These are phyloP conservation scores for Julus scandinavius DNA, from an alignment of 2,888 invertebrate species.

Conservation along the genomic window DNA sequence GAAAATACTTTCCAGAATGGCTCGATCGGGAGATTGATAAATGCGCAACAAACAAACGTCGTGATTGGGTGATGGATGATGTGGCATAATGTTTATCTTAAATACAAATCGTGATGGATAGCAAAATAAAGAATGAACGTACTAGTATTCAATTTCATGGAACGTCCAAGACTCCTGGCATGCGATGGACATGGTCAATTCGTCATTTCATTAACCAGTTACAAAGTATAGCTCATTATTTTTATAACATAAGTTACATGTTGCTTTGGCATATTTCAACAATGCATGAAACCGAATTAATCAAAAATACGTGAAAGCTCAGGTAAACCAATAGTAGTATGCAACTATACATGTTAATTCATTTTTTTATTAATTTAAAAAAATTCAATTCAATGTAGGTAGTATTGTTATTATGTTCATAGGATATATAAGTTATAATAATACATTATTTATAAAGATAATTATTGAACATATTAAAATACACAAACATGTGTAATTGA, in stretches of 20 bases:
- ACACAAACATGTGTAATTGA: too few species aligned
- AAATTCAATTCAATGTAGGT: too few species aligned
- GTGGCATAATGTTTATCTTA: conserved; percentile 10
- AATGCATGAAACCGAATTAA: background rate
- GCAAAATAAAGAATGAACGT: background rate
- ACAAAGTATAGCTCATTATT: conserved; percentile 29
- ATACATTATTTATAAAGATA: too few species aligned
- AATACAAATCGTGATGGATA: conserved; percentile 29
- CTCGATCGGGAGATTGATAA: conserved; percentile 22
- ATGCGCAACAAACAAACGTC: conserved; percentile 26
- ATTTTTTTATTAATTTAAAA: too few species aligned
- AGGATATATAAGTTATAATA: too few species aligned
- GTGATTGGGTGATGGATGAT: conserved; percentile 34
- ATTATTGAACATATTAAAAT: too few species aligned
- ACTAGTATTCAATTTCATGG: conserved; percentile 25
- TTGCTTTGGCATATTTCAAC: background rate
- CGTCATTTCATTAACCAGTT: conserved; percentile 15
- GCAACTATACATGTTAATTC: too few species aligned
- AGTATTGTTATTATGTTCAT: too few species aligned
- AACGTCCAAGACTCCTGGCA: background rate
- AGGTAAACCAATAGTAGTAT: too few species aligned
- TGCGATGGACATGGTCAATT: conserved; percentile 16
- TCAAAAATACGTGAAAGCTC: background rate
- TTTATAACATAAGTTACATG: background rate
- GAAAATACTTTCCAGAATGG: background rate